phyloP scores from a whole-genome alignment of 2,113 vertebrate species.

The Progne subis region DNA sequence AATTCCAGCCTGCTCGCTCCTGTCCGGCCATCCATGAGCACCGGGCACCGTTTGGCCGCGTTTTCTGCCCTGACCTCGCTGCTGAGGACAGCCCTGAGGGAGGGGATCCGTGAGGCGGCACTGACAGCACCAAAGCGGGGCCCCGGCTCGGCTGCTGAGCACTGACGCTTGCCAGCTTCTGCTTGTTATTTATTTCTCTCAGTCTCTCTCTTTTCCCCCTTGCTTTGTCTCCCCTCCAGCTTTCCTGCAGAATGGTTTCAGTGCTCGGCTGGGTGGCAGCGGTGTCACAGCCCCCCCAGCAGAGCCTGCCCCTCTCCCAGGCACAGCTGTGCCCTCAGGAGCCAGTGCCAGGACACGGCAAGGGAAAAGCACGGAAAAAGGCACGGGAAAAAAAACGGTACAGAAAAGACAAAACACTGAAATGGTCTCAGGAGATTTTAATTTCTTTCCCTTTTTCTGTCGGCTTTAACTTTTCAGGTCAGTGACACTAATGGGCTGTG shows the following conservation, averaged over 20 bases:
- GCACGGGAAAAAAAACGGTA: not conserved
- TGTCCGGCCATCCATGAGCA: not conserved
- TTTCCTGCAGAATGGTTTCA: not conserved
- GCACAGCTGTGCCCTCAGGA: fast-evolving
- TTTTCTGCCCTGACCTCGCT: not conserved
- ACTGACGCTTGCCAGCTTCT: not conserved
- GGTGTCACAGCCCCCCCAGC: not conserved
- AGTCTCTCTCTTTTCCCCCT: fast-evolving
- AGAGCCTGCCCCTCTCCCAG: not conserved
- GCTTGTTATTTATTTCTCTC: not conserved
- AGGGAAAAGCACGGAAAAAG: fast-evolving
- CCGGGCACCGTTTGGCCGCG: fast-evolving
- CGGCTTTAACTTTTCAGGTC: not conserved
- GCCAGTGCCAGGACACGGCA: not conserved
- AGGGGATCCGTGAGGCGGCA: not conserved
- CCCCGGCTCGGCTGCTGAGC: not conserved
- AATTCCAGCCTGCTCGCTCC: not conserved
- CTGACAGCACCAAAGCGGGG: not conserved
- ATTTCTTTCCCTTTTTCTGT: not conserved
- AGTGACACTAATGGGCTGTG: not conserved
- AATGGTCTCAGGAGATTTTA: not conserved
- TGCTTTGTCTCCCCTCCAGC: too few species aligned
- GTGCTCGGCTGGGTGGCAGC: not conserved
- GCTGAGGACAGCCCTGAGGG: not conserved
- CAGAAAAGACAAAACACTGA: not conserved